Base-by-base conservation (phyloP, 2,888 invertebrate species). In the Phymatocera aterrima region DNA sequence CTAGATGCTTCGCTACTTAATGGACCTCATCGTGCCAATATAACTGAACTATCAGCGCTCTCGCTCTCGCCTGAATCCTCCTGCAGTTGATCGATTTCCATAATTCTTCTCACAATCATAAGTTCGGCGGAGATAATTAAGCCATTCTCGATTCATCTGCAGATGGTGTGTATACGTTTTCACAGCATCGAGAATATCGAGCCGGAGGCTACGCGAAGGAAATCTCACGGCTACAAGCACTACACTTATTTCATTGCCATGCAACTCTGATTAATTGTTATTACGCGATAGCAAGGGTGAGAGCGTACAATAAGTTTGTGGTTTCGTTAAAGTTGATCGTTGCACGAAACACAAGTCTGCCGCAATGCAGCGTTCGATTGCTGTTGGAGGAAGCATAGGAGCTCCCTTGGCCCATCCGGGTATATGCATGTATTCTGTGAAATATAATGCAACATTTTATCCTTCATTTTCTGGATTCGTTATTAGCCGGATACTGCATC, bases 281-380 rank as follows among this genome's bases (percentile, higher is more conserved):
- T 57, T 57, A 28, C 57, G 28, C 15, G 28, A 57, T 15, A 15
- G 57, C 15, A 28, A 15, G 28, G 28, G 1, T 18, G 37, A 37
- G 10, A 37, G 37, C 34, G 10, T 24, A 65, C 15, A 65, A 24
- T 43, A 43, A 40, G 10, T 40, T 48, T 48, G 48, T 51, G 37
- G 10, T 40, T 34, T 40, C 12, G 57, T 3, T 21, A 54, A 75
- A 75, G 74, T 75, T 75, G 40, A 57, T 28, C 64, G 60, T 46
- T 34, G 74, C 75, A 72, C 61, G 79, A 80, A 81, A 80, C 77
- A 75, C 43, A 78, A 68, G 75, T 77, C 72, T 68, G 81, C 83
- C 82, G 84, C 83, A 84, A 84, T 84, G 84, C 83, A 84, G 83
- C 81, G 77, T 80, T 81, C 81, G 82, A 83, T 83, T 82, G 79